Evolutionary conservation across 2,113 vertebrate species (phyloP).

Genomic region (Pheucticus melanocephalus): DNA sequence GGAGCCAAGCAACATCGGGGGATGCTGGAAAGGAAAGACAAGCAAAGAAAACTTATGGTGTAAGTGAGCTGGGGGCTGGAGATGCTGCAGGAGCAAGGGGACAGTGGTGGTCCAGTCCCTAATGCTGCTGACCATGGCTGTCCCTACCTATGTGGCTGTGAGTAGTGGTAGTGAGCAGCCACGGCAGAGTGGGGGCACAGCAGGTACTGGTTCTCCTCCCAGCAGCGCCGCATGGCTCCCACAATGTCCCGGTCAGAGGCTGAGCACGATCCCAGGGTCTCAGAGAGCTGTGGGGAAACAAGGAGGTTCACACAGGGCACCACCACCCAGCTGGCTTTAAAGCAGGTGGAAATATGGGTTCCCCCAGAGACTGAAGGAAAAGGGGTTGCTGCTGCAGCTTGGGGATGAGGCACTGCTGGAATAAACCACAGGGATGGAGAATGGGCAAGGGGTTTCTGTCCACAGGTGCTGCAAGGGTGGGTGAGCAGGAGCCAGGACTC

Average conservation of each 20-base stretch:
- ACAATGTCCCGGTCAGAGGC: constrained; percentile 67
- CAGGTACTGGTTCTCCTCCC: constrained; percentile 75
- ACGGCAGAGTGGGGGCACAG: constrained; percentile 78
- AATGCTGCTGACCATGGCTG: background rate
- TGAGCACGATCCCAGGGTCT: constrained; percentile 30
- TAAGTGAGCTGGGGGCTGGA: background rate
- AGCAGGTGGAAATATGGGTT: background rate
- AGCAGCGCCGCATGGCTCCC: constrained; percentile 69
- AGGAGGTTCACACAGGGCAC: no score
- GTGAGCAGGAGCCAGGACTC: background rate
- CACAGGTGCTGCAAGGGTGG: background rate
- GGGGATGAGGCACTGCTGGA: background rate
- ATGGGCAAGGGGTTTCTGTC: background rate
- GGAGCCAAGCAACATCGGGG: constrained; percentile 86
- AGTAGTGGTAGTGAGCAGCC: constrained; percentile 75
- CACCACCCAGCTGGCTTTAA: background rate
- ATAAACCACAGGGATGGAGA: accelerated
- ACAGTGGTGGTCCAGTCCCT: background rate
- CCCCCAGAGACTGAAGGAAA: background rate
- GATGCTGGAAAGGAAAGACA: background rate
- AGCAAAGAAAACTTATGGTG: background rate
- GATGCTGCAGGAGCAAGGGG: background rate
- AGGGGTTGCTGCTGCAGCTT: background rate
- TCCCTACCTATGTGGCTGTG: background rate
- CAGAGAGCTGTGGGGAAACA: constrained; percentile 26